Base-by-base conservation (phyloP, 2,888 invertebrate species). In the Ophioninae sp. region DNA sequence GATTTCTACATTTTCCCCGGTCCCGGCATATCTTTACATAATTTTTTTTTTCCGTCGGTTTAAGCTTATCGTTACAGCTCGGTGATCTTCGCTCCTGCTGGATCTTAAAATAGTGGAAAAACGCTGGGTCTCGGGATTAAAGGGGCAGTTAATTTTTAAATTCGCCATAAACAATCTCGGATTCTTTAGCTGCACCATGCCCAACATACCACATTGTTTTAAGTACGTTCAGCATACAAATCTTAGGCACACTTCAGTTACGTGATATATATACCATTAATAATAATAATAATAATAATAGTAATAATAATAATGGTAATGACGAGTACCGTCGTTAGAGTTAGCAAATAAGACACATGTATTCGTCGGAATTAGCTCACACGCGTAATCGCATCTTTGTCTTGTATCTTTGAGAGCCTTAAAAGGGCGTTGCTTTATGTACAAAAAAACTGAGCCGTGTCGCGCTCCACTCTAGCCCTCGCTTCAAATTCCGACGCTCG, bases 311-410 rank as follows among this genome's bases (percentile, higher is more conserved):
- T 86, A 77, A 80, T 85, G 64, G 71, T 76, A 77, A 76, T 79
- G 68, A 82, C 74, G 77, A 74, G 41, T 67, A 69, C 63, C 79
- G 82, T 78, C 77, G 76, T 80, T 77, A 71, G 41, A 65, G 68
- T 39, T 82, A 76, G 72, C 88, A 91, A 91, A 90, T 90, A 91
- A 92, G 91, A 92, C 90, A 90, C 89, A 89, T 92, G 90, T 92
- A 91, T 91, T 91, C 88, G 87, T 88, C 88, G 88, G 90, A 88
- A 88, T 83, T 81, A 23, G 30, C 79, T 85, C 65, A 86, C 85
- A 85, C 84, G 81, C 82, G 79, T 85, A 75, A n/a, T 41, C 41
- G 71, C 20, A 65, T 73, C 39, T 69, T 64, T 69, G 58, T 77
- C 23, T 72, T 64, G 30, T 75, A 73, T 76, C 30, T 59, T 17